Conservation (phyloP, 2,888 invertebrate species). For the Craniophora ligustri region DNA sequence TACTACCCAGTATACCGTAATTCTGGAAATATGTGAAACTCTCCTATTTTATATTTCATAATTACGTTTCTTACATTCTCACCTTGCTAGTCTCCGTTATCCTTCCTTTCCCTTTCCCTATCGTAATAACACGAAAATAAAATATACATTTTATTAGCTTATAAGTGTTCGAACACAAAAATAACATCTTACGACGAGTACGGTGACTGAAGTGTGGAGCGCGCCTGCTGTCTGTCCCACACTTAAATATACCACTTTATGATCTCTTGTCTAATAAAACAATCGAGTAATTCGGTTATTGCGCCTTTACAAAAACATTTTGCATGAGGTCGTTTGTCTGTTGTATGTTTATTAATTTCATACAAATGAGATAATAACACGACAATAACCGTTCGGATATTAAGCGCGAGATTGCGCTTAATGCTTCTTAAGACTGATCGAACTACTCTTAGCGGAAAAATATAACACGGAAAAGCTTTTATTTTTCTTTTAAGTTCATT, state of each 20-base stretch:
- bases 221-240: slow-evolving; percentile 52
- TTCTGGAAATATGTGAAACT: slow-evolving; percentile 7
- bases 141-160: slow-evolving; percentile 58
- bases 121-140: slow-evolving; percentile 63
- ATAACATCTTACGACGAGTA: slow-evolving; percentile 72
- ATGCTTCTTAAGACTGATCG: slow-evolving; percentile 50
- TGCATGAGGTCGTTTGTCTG: slow-evolving; percentile 57
- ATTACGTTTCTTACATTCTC: slow-evolving; percentile 23
- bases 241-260: slow-evolving; percentile 76
- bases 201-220: slow-evolving; percentile 57
- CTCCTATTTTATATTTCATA: slow-evolving; percentile 20
- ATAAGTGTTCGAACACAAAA: slow-evolving; percentile 72
- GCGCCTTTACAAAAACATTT: slow-evolving; percentile 55
- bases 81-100: slow-evolving; percentile 31
- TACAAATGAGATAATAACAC: slow-evolving; percentile 33
- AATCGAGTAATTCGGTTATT: slow-evolving; percentile 73
- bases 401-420: slow-evolving; percentile 22
- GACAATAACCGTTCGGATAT: slow-evolving; percentile 26
- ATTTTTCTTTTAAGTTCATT: slow-evolving; percentile 77
- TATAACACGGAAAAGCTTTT: slow-evolving; percentile 78
- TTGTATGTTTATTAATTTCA: slow-evolving; percentile 47
- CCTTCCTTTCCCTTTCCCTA: slow-evolving; percentile 54
- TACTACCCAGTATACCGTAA: neutral
- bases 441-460: slow-evolving; percentile 62
- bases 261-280: slow-evolving; percentile 80